phyloP scores from a whole-genome alignment of 2,888 invertebrate genomes.

The Yponomeuta sedellus region DNA sequence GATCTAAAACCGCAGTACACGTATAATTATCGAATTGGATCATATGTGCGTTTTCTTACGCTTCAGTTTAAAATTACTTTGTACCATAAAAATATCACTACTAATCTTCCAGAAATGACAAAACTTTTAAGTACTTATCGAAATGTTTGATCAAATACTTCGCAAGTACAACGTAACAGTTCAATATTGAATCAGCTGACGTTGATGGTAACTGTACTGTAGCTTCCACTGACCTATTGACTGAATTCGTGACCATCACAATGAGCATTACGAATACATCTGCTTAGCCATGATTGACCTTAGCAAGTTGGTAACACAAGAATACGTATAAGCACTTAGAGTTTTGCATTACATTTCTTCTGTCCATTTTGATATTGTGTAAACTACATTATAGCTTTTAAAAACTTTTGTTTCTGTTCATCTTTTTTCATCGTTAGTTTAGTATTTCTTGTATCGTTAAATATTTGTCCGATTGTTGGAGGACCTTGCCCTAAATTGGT shows the following conservation, averaged over 20 bases:
- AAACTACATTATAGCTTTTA: neutral
- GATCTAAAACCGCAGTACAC: neutral
- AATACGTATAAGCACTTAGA: neutral
- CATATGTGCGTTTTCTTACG: neutral
- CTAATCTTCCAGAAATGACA: too few species aligned
- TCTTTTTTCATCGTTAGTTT: neutral
- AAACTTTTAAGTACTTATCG: neutral
- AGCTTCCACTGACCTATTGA: constrained; percentile 44
- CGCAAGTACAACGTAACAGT: neutral
- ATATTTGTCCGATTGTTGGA: neutral
- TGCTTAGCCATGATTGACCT: constrained; percentile 8
- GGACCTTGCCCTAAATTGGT: neutral
- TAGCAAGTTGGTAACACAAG: neutral
- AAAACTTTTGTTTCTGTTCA: neutral
- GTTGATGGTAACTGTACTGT: neutral
- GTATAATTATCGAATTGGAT: neutral
- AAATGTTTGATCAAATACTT: neutral
- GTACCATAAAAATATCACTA: too few species aligned
- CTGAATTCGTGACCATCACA: constrained; percentile 51
- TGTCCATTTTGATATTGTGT: neutral
- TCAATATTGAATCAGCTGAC: neutral
- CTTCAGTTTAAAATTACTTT: neutral
- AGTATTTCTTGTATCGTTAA: neutral
- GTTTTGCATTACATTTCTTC: neutral
- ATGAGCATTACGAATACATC: constrained; percentile 3